Evolutionary conservation across 2,113 vertebrate genomes (phyloP).

Genomic region (Ranitomeya imitator): DNA sequence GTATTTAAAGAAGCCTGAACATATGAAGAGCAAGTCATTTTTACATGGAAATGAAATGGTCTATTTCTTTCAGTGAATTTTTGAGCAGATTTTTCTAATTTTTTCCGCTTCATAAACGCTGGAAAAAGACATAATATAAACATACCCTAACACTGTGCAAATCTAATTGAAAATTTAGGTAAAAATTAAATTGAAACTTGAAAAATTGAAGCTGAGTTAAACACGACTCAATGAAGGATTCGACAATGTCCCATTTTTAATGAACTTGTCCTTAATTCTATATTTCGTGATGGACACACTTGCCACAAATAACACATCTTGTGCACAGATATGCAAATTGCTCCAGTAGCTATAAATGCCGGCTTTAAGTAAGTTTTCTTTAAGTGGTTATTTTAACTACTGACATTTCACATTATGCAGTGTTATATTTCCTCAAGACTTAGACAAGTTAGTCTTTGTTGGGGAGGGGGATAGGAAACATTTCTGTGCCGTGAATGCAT

Average conservation of each 20-base stretch:
- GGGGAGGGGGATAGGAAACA: slow-evolving; percentile 49
- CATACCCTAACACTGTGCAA: neutral
- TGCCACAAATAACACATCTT: slow-evolving; percentile 52
- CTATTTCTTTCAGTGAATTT: no score
- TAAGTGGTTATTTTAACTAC: slow-evolving; percentile 58
- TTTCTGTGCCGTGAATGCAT: slow-evolving; percentile 52
- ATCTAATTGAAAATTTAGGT: neutral
- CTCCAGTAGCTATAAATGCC: slow-evolving; percentile 53
- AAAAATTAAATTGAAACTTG: neutral
- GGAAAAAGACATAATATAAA: no score
- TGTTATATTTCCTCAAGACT: slow-evolving; percentile 51
- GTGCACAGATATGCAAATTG: slow-evolving; percentile 53
- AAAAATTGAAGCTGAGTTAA: neutral
- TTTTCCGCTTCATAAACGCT: no score
- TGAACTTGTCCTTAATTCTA: neutral
- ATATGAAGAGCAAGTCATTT: no score
- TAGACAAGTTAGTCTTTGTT: slow-evolving; percentile 57
- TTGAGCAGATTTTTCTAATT: no score
- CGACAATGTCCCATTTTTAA: slow-evolving; percentile 11
- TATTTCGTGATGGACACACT: slow-evolving; percentile 7
- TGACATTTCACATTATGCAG: slow-evolving; percentile 59
- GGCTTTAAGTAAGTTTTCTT: slow-evolving; percentile 59
- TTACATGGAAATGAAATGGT: no score
- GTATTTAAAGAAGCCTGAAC: no score
- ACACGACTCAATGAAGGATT: neutral